Evolutionary conservation across 2,113 vertebrate species (phyloP), one percentile per base, ranked within the genome.

Genomic region (Nesoenas mayeri): DNA sequence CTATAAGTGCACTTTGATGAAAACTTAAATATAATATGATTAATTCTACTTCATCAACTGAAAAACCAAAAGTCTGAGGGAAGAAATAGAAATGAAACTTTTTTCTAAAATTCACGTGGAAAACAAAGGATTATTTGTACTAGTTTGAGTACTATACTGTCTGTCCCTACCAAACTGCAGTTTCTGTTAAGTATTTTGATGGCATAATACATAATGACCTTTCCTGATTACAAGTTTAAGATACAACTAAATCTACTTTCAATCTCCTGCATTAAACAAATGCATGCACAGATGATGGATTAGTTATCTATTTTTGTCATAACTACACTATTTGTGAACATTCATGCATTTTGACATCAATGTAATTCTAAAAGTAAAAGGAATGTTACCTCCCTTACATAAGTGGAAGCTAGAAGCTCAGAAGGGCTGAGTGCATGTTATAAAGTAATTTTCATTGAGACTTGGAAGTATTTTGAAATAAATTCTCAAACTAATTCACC

Each of bases 21-120:
- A 94, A 96, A 91, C 58, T 89, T 94, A 85, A 93, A 91, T 77
- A 77, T 61, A 73, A 47, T 65, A 77, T 90, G 15, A 90, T 79
- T 85, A 91, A 88, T 95, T 94, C 88, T 90, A 25, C 44, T 95
- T 94, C 53, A 88, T 79, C 58, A 42, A 36, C 28, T 56, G 51
- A 77, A 71, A 31, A 66, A 71, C 11, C 5, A 20, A 38, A 66
- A 77, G 22, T 61, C 15, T 50, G 21, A 85, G 65, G 13, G 6
- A 82, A 94, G 88, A 93, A 74, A 42, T 11, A 42, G 10, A 70
- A 80, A 54, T 42, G 1, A 85, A 80, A 71, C 7, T 62, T 11
- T 50, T 58, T 31, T 26, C 15, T 40, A 24, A 85, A 79, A 89
- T 44, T 92, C 2, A 8, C 8, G 9, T 48, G 20, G 10, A 71